Conservation (phyloP, 2,888 invertebrate genomes). For the Cordilura impudica region DNA sequence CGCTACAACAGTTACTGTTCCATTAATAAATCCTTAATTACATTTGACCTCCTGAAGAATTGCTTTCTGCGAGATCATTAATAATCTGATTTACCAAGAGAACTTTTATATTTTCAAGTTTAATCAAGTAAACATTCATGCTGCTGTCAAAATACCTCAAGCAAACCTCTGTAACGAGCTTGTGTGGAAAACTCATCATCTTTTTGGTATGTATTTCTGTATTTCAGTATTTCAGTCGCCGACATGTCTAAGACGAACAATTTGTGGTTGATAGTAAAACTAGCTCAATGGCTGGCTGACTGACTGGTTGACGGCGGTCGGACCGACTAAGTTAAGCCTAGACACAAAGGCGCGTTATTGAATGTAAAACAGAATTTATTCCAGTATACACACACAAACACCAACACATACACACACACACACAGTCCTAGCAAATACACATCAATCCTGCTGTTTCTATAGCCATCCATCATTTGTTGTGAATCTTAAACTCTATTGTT, state of each 20-base stretch:
- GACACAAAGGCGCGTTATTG: slow-evolving; percentile 51
- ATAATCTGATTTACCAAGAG: slow-evolving; percentile 46
- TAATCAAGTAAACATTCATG: slow-evolving; percentile 41
- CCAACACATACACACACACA: neutral
- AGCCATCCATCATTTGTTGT: slow-evolving; percentile 52
- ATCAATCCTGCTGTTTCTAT: slow-evolving; percentile 51
- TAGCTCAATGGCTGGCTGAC: slow-evolving; percentile 9
- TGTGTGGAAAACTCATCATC: slow-evolving; percentile 36
- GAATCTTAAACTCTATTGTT: slow-evolving; percentile 42
- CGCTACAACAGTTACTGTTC: too few relatives aligned
- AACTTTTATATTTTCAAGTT: slow-evolving; percentile 17
- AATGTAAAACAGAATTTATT: slow-evolving; percentile 26
- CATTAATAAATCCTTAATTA: neutral
- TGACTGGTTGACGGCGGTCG: neutral
- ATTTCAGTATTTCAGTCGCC: slow-evolving; percentile 40
- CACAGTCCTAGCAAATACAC: neutral
- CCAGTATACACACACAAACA: neutral
- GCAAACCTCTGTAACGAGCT: neutral
- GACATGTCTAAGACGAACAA: slow-evolving; percentile 28
- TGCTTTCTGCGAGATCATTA: slow-evolving; percentile 49
- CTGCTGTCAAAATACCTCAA: slow-evolving; percentile 42
- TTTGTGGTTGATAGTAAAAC: neutral
- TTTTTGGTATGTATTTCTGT: too few relatives aligned
- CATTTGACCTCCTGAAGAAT: slow-evolving; percentile 45
- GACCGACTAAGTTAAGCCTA: slow-evolving; percentile 2